Base-by-base conservation (phyloP, 2,888 invertebrate genomes). In the Habroteleia sp. region DNA sequence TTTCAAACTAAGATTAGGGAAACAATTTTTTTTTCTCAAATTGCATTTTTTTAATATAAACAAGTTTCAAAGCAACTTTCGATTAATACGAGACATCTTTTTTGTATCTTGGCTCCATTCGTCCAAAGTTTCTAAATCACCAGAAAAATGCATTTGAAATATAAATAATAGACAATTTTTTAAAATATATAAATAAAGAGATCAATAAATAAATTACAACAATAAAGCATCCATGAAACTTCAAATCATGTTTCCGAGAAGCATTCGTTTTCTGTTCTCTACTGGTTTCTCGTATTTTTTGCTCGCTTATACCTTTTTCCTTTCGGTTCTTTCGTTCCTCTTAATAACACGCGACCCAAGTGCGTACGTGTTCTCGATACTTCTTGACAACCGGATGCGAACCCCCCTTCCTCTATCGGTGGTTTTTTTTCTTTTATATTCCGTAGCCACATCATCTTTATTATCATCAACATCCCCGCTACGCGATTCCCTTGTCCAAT, bases 371-470 rank as follows among this genome's bases (percentile, higher is more conserved):
- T 77, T 74, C 77, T 74, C 74, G 74, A 77, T 77, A 82, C 79
- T 76, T 74, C 80, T 77, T 80, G 63, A 63, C 81, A 76, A 81
- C 84, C 85, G 85, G 85, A 85, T 85, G 29, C 44, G 17, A n/a
- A n/a, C 60, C 39, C 66, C 65, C 65, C 74, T 23, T 13, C 46
- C 37, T 17, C 10, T 20, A 14, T 44, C 56, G n/a, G n/a, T n/a
- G n/a, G n/a, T n/a, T 72, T 77, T 69, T 63, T 56, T 65, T 76
- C 79, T 77, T 79, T 80, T 68, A 56, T 77, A 77, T 76, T 77
- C 77, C 75, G 71, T 60, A 50, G 63, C 77, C 80, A 62, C 78
- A 79, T 81, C 80, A 77, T 82, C 81, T 79, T 82, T 79, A 79
- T 83, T 79, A 81, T 77, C 79, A 69, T 78, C 77, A 50, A 82